phyloP scores from a whole-genome alignment of 2,888 invertebrate species.

The Bembecia ichneumoniformis region DNA sequence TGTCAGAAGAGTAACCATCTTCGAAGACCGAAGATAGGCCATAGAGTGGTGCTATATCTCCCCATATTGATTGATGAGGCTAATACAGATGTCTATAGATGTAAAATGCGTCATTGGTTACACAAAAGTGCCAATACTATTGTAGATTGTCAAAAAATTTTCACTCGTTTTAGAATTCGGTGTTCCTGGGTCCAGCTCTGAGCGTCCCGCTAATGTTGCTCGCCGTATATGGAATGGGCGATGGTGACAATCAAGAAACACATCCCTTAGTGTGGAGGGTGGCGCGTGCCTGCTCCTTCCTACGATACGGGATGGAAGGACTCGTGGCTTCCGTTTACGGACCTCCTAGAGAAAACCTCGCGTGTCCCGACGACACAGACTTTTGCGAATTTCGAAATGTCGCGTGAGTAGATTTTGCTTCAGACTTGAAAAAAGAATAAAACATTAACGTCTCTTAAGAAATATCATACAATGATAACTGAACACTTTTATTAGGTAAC shows the following conservation, averaged over 20 bases:
- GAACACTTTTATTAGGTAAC: too few species aligned
- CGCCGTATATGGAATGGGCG: slow-evolving; percentile 90
- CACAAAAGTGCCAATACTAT: background rate
- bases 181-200: slow-evolving; percentile 90
- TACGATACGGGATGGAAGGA: slow-evolving; percentile 87
- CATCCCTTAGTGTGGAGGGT: slow-evolving; percentile 82
- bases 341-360: slow-evolving; percentile 78
- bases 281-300: slow-evolving; percentile 85
- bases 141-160: background rate
- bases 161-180: slow-evolving; percentile 77
- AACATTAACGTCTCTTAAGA: too few species aligned
- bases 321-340: slow-evolving; percentile 86
- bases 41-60: too few species aligned
- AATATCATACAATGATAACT: background rate
- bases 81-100: too few species aligned
- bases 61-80: too few species aligned
- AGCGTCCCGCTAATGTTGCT: slow-evolving; percentile 91
- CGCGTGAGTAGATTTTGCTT: slow-evolving; percentile 44
- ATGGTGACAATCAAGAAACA: slow-evolving; percentile 72
- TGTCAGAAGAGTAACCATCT: too few species aligned
- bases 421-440: too few species aligned
- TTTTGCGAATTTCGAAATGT: slow-evolving; percentile 85
- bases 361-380: slow-evolving; percentile 79
- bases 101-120: too few species aligned
- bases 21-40: too few species aligned